Base-by-base conservation (phyloP, 2,888 invertebrate genomes). In the Agrotis segetum region DNA sequence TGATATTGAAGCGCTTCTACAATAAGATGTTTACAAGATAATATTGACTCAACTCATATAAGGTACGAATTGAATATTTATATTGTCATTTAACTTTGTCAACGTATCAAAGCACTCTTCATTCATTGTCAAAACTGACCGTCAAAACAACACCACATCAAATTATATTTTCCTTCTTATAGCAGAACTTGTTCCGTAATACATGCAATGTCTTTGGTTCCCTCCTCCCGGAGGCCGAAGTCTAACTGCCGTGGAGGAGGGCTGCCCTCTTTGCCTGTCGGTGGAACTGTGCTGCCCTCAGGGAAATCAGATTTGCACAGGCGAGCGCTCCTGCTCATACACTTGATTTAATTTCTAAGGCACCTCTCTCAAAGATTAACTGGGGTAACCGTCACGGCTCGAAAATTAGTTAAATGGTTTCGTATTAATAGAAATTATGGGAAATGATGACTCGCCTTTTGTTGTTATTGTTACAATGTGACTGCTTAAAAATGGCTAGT, bases 231-330 rank as follows among this genome's bases (percentile, higher is more conserved):
- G n/a, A 19, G 63, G 44, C 13, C 16, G 19, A 49, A 74, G 67
- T 67, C 47, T 17, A 21, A n/a, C 47, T 21, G 47, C 47, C 44
- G 44, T 67, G 70, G 19, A 29, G 49, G 52, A 29, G 14, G 17
- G 14, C 58, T 19, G 49, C 40, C 75, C 78, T 65, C 40, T 46
- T 16, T 46, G 56, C 14, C 50, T 19, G 47, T 19, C 44, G 47
- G 44, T 64, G 74, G 19, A 44, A 58, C 56, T 47, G 13, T 24
- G 17, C 52, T 24, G 53, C 47, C 77, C 81, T 68, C 40, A 16
- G 77, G 77, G 77, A 77, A 77, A 77, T 80, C 77, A 77, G 80
- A 63, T 68, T 40, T 55, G 76, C 44, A 21, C 81, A 59, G 62
- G 21, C 74, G 59, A 77, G 80, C 67, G 61, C 50, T 73, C 21